Percentiles rank a stretch among this genome's conserved stretches.
Conservation (phyloP, 2,888 invertebrate species). For the Celastrina argiolus region DNA sequence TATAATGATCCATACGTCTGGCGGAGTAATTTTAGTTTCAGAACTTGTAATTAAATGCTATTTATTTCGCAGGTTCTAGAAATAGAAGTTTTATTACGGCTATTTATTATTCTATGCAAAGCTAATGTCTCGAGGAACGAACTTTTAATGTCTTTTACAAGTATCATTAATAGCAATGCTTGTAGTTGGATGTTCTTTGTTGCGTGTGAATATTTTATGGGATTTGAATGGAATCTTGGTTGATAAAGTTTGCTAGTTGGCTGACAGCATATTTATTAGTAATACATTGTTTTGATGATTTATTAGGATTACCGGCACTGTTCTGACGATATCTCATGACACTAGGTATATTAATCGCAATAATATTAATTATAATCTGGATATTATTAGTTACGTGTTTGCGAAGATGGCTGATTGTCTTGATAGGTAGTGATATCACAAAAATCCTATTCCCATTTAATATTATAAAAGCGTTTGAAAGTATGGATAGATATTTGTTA, state of each 20-base stretch:
- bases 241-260: not conserved
- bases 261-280: not conserved
- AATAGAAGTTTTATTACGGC: constrained; percentile 17
- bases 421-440: no score
- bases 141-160: constrained; percentile 13
- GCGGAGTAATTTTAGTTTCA: constrained; percentile 24
- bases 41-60: constrained; percentile 23
- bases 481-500: no score
- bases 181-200: constrained; percentile 10
- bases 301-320: not conserved
- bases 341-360: not conserved
- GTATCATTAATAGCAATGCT: constrained; percentile 12
- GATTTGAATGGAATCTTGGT: not conserved
- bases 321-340: not conserved
- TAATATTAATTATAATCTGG: no score
- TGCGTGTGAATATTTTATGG: constrained; percentile 8
- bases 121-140: constrained; percentile 15
- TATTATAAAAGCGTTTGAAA: no score
- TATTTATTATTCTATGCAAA: constrained; percentile 16
- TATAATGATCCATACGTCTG: constrained; percentile 37
- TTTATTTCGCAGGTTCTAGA: constrained; percentile 12
- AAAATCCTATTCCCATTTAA: no score
- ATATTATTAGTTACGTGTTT: no score
- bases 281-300: not conserved
- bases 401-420: no score